Evolutionary conservation across 2,888 invertebrate genomes (phyloP).

Genomic region (Operophtera brumata): DNA sequence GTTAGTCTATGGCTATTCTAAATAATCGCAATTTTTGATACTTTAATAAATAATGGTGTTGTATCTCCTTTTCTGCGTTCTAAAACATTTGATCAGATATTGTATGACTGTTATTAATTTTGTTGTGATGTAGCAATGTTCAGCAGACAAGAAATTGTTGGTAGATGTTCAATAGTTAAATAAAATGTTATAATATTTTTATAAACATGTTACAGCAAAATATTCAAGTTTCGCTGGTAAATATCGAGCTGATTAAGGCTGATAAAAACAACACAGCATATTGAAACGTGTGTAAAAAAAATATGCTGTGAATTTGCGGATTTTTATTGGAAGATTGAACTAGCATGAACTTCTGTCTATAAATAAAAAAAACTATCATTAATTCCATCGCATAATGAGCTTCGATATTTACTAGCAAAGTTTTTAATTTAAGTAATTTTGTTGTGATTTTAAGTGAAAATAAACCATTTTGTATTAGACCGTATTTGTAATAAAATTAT

Average conservation of each 20-base stretch:
- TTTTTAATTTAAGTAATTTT: constrained; percentile 42
- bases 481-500: constrained; percentile 61
- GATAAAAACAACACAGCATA: neutral
- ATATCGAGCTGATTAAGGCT: constrained; percentile 14
- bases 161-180: constrained; percentile 10
- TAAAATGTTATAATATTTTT: constrained; percentile 26
- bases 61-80: constrained; percentile 8
- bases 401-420: constrained; percentile 41
- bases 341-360: neutral
- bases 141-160: constrained; percentile 4
- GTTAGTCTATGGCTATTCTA: too few relatives aligned
- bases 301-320: neutral
- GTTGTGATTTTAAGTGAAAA: constrained; percentile 59
- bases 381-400: constrained; percentile 8
- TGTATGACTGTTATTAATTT: constrained; percentile 7
- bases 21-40: constrained; percentile 9
- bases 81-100: neutral
- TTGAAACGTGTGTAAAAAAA: too few relatives aligned
- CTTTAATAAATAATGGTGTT: constrained; percentile 1
- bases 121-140: constrained; percentile 6
- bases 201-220: constrained; percentile 19
- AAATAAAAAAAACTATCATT: neutral
- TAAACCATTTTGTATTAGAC: constrained; percentile 57
- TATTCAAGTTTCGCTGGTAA: constrained; percentile 20
- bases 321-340: constrained; percentile 3